Evolutionary conservation across 1,140 invertebrate genomes (phyloP), one percentile per base, ranked within the genome.

Genomic region (Cydia fagiglandana): DNA sequence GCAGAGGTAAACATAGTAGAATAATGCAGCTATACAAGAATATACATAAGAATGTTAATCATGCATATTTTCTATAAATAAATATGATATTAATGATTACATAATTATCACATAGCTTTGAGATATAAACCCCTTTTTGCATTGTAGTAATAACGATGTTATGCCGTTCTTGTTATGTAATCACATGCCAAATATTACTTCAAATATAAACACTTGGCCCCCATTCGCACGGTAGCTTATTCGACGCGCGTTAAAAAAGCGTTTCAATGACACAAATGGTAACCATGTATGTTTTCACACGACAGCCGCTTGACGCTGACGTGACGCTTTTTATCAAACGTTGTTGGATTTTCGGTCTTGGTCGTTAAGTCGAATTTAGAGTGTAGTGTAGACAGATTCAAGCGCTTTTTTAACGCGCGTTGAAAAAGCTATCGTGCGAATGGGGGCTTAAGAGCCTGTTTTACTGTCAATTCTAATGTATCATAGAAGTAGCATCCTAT

Each of bases 21-120:
- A 53, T 53, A 50, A 61, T n/a, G 47, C 6, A 61, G 56, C 56
- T 61, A 20, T 61, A 61, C 50, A 53, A 17, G 50, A 61, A 17
- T 61, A 61, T 20, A 24, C 7, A 17, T 17, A 53, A 4, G 50
- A 53, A n/a, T 47, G 53, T 17, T 61, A 24, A 61, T 61, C 17
- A 61, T 61, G 20, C 17, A 10, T n/a, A 61, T 61, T 61, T 61
- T 24, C 17, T 24, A 61, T 61, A 61, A 61, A 20, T 24, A 17
- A 17, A 56, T 56, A 56, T 17, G n/a, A 17, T 56, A 56, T n/a
- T 17, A 56, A n/a, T 53, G 41, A 47, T 45, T 10, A 24, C 24
- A 24, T 45, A 45, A 53, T 53, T 53, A 5, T n/a, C 5, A 41
- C 53, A 56, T 17, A 56, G 53, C 3, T 56, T 56, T 56, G 56